These are phyloP conservation scores for Caenorhabditis tropicalis DNA, from an alignment of 1,140 invertebrate genomes.

Conservation along the genomic window DNA sequence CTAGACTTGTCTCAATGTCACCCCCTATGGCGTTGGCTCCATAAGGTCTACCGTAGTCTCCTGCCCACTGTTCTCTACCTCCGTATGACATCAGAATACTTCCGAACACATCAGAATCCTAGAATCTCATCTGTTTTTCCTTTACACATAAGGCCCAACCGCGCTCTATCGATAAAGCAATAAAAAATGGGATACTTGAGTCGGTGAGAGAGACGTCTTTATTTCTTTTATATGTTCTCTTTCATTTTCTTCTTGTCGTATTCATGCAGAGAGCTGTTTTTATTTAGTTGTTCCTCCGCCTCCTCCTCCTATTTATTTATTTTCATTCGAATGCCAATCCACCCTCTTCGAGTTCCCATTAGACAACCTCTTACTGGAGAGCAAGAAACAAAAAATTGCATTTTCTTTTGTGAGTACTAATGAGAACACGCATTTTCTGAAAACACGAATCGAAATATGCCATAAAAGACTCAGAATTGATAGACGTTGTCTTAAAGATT, in stretches of 20 bases:
- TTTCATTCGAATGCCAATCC: not conserved
- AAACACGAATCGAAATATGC: too few species aligned
- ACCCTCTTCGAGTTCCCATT: not conserved
- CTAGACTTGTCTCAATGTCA: too few species aligned
- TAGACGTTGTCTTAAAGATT: too few species aligned
- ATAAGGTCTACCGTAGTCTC: too few species aligned
- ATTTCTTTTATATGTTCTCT: constrained; percentile 42
- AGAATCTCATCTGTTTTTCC: not conserved
- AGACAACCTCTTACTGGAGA: not conserved
- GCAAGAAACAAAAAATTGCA: too few species aligned
- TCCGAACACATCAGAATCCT: not conserved
- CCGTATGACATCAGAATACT: too few species aligned
- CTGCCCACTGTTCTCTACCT: too few species aligned
- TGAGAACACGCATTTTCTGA: too few species aligned
- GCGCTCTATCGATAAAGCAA: not conserved
- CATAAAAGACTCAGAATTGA: too few species aligned
- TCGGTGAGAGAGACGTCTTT: constrained; percentile 2
- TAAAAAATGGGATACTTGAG: not conserved
- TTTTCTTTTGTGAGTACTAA: too few species aligned
- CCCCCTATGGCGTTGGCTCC: too few species aligned
- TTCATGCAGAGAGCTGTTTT: not conserved
- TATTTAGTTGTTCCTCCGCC: not conserved
- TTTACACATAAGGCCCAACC: not conserved
- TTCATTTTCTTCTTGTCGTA: not conserved
- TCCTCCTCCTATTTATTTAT: not conserved